phyloP scores from a whole-genome alignment of 2,888 invertebrate genomes.

The Megamerina dolium region DNA sequence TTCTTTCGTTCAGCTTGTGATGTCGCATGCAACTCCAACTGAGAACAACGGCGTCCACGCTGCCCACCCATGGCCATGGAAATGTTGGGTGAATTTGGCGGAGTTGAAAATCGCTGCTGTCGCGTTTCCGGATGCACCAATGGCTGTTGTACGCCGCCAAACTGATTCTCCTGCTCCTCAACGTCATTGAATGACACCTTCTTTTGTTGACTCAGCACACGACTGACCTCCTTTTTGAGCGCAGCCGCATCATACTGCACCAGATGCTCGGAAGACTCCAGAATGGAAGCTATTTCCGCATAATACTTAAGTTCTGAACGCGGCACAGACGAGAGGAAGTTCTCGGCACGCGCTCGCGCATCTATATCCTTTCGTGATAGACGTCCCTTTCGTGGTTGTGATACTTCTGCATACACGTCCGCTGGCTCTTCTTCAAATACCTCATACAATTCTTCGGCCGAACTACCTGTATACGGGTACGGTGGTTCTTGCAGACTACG shows the following conservation, averaged over 20 bases:
- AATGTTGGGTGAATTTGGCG: constrained; percentile 71
- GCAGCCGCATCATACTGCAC: constrained; percentile 47
- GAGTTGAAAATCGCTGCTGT: constrained; percentile 53
- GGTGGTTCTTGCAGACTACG: constrained; percentile 73
- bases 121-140: constrained; percentile 20
- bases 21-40: constrained; percentile 7
- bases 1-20: constrained; percentile 10
- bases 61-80: constrained; percentile 51
- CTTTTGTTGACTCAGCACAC: constrained; percentile 48
- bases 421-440: constrained; percentile 42
- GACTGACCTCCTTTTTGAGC: constrained; percentile 48
- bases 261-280: constrained; percentile 42
- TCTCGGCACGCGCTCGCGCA: constrained; percentile 46
- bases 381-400: constrained; percentile 34
- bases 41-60: constrained; percentile 14
- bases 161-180: constrained; percentile 13
- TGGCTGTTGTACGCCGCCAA: constrained; percentile 12
- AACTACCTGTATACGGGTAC: constrained; percentile 45
- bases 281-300: constrained; percentile 47
- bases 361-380: constrained; percentile 46
- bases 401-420: constrained; percentile 16
- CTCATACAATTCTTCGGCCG: constrained; percentile 43
- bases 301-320: constrained; percentile 49
- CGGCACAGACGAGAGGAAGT: constrained; percentile 45
- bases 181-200: constrained; percentile 47